Percentiles rank a stretch among this genome's conserved stretches.
phyloP scores from a whole-genome alignment of 2,888 invertebrate genomes.

The Catocala nupta region DNA sequence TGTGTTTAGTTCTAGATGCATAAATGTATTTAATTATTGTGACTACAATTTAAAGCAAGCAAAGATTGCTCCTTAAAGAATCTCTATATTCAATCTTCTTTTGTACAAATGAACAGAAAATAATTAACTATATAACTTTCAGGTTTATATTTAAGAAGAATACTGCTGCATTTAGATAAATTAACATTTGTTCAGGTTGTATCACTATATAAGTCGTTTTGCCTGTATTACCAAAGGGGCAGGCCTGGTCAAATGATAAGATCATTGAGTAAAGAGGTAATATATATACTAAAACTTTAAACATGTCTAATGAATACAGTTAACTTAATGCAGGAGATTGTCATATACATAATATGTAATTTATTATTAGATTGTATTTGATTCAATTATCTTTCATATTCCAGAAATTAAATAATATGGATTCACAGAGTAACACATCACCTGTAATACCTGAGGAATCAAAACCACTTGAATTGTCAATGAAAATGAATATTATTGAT shows the following conservation, averaged over 20 bases:
- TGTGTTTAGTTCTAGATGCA: no score
- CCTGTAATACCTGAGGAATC: conserved; percentile 70
- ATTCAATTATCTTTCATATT: conserved; percentile 30
- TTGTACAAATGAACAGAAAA: background rate
- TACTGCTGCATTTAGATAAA: conserved; percentile 93
- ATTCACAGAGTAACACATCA: conserved; percentile 60
- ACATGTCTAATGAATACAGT: background rate
- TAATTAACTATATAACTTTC: background rate
- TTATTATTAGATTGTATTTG: background rate
- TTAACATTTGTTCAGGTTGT: conserved; percentile 94
- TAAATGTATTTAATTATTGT: no score
- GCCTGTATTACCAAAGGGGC: conserved; percentile 89
- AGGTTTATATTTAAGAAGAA: conserved; percentile 94
- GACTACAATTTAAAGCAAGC: no score
- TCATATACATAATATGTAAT: background rate
- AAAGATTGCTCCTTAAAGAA: no score
- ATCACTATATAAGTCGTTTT: conserved; percentile 90
- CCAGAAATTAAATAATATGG: conserved; percentile 82
- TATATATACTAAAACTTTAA: background rate
- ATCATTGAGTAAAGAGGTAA: conserved; percentile 83
- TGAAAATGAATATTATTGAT: conserved; percentile 78
- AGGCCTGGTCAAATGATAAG: conserved; percentile 82
- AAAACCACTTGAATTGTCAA: conserved; percentile 73
- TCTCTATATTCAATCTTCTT: background rate
- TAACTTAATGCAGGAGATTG: background rate